Conservation (phyloP, 2,888 invertebrate species). For the Cheilosia pagana region DNA sequence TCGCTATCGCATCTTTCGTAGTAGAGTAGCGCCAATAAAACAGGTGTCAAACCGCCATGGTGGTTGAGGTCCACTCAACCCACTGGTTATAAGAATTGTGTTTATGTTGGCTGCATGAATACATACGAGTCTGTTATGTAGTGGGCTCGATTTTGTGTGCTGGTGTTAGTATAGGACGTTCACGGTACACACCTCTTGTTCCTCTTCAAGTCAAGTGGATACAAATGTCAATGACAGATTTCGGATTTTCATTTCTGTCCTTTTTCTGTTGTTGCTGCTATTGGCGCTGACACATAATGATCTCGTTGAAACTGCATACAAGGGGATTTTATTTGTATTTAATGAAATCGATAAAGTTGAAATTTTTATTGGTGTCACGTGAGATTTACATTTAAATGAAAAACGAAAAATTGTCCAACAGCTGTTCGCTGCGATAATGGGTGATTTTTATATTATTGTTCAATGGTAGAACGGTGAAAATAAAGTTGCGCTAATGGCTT, state of each 20-base stretch:
- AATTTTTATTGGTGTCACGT: constrained; percentile 16
- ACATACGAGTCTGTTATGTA: not conserved
- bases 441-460: constrained; percentile 31
- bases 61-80: constrained; percentile 63
- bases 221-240: constrained; percentile 53
- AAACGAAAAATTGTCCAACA: constrained; percentile 19
- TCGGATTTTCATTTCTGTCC: constrained; percentile 38
- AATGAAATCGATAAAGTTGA: constrained; percentile 46
- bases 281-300: constrained; percentile 40
- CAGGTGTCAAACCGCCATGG: constrained; percentile 51
- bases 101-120: constrained; percentile 13
- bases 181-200: constrained; percentile 28
- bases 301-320: constrained; percentile 45
- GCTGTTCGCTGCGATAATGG: constrained; percentile 20
- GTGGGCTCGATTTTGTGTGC: constrained; percentile 6
- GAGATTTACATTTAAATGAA: constrained; percentile 9
- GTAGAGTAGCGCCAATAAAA: constrained; percentile 45
- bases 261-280: constrained; percentile 36
- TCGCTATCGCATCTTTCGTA: constrained; percentile 33
- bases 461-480: not conserved
- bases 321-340: constrained; percentile 14
- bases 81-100: constrained; percentile 29
- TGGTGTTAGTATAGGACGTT: constrained; percentile 8
- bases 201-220: constrained; percentile 53
- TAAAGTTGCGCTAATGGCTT: constrained; percentile 14